phyloP scores from a whole-genome alignment of 1,140 invertebrate species.

The Cydia amplana region DNA sequence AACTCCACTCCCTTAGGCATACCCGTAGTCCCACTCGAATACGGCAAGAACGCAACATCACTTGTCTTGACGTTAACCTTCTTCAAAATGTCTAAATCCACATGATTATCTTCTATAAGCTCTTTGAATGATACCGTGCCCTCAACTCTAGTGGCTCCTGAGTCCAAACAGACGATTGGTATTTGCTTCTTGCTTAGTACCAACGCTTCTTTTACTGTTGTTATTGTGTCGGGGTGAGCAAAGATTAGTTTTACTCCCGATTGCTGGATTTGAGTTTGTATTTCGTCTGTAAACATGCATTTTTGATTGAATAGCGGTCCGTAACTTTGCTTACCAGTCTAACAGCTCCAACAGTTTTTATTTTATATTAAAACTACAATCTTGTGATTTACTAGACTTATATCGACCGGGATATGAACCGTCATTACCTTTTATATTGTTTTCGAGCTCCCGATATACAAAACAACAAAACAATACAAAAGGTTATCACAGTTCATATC shows the following conservation, averaged over 20 bases:
- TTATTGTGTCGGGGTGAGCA: conserved; percentile 76
- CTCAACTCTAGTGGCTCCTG: conserved; percentile 53
- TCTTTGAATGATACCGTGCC: conserved; percentile 79
- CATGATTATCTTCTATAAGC: conserved; percentile 57
- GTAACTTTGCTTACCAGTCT: no score
- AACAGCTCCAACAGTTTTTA: no score
- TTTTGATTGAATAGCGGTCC: no score
- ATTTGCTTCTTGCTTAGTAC: conserved; percentile 59
- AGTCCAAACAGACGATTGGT: conserved; percentile 74
- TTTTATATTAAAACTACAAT: no score
- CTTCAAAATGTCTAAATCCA: conserved; percentile 64
- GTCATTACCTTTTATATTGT: no score
- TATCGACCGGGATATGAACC: no score
- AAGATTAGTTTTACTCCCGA: conserved; percentile 83
- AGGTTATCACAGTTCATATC: no score
- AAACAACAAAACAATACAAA: no score
- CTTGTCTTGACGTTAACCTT: conserved; percentile 50
- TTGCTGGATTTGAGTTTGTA: conserved; percentile 83
- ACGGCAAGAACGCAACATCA: conserved; percentile 80
- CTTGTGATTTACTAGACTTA: no score
- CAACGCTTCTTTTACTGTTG: conserved; percentile 60
- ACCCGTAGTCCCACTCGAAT: conserved; percentile 91
- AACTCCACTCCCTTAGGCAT: conserved; percentile 91
- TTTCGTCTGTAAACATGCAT: conserved; percentile 82
- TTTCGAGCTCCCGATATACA: no score